phyloP scores from a whole-genome alignment of 2,888 invertebrate species.

The Oxyteleia sp. region DNA sequence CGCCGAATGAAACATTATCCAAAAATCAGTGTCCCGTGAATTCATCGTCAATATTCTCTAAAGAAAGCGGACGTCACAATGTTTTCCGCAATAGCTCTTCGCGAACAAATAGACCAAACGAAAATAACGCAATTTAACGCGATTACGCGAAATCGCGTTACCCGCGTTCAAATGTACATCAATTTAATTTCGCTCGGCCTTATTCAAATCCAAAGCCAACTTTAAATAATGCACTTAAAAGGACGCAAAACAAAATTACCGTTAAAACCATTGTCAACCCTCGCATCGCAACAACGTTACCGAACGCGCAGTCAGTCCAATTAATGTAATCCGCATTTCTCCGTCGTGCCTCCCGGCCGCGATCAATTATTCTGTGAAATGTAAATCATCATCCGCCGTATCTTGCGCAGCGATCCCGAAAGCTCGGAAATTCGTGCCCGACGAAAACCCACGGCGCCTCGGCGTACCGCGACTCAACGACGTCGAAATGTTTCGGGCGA shows the following conservation, averaged over 20 bases:
- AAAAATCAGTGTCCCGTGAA: no score
- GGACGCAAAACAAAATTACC: constrained; percentile 48
- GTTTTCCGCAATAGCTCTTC: no score
- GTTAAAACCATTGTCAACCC: constrained; percentile 28
- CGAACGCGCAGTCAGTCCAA: constrained; percentile 37
- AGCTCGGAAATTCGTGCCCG: constrained; percentile 49
- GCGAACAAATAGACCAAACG: no score
- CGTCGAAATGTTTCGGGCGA: constrained; percentile 48
- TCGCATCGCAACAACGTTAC: constrained; percentile 8
- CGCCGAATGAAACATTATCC: no score
- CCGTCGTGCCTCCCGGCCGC: constrained; percentile 7
- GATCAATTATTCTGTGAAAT: constrained; percentile 65
- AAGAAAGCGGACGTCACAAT: no score
- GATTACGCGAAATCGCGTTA: constrained; percentile 47
- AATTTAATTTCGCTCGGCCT: constrained; percentile 47
- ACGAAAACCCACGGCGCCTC: constrained; percentile 62
- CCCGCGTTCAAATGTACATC: constrained; percentile 46
- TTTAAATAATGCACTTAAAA: constrained; percentile 55
- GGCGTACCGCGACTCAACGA: constrained; percentile 66
- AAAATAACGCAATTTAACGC: neutral
- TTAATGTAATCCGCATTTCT: constrained; percentile 46
- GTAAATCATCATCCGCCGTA: constrained; percentile 64
- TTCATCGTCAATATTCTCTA: no score
- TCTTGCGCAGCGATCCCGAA: constrained; percentile 51
- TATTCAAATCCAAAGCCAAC: constrained; percentile 54